Evolutionary conservation across 2,888 invertebrate genomes (phyloP).

Genomic region (Homarus gammarus): DNA sequence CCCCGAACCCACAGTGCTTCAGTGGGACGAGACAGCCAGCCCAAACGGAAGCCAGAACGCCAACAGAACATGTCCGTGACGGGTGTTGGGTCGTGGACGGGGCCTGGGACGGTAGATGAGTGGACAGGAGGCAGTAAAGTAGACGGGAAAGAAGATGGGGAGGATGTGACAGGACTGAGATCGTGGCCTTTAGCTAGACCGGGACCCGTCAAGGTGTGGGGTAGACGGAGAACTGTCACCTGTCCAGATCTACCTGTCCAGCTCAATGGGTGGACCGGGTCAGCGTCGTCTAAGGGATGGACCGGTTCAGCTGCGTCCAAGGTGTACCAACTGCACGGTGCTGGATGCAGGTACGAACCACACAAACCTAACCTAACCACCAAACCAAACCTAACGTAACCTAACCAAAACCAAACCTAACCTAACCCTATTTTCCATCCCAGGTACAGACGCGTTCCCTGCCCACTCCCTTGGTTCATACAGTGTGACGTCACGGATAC

Average conservation of each 20-base stretch:
- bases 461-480: conserved; percentile 64
- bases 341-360: conserved; percentile 38
- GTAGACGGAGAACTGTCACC: neutral
- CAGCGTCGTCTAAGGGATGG: neutral
- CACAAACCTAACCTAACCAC: too few species aligned
- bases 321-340: conserved; percentile 21
- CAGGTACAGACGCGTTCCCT: conserved; percentile 57
- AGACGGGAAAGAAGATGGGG: neutral
- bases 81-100: conserved; percentile 9
- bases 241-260: neutral
- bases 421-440: neutral
- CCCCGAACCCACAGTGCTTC: neutral
- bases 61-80: conserved; percentile 26
- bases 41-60: neutral
- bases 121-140: neutral
- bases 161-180: neutral
- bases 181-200: neutral
- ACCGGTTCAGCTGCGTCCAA: neutral
- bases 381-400: too few species aligned
- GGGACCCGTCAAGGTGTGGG: conserved; percentile 12
- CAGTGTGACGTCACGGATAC: conserved; percentile 49
- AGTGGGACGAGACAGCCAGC: neutral
- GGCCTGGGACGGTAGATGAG: neutral
- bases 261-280: neutral
- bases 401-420: too few species aligned